Evolutionary conservation across 2,113 vertebrate genomes (phyloP).

Genomic region (Rhegmatorhina hoffmannsi): DNA sequence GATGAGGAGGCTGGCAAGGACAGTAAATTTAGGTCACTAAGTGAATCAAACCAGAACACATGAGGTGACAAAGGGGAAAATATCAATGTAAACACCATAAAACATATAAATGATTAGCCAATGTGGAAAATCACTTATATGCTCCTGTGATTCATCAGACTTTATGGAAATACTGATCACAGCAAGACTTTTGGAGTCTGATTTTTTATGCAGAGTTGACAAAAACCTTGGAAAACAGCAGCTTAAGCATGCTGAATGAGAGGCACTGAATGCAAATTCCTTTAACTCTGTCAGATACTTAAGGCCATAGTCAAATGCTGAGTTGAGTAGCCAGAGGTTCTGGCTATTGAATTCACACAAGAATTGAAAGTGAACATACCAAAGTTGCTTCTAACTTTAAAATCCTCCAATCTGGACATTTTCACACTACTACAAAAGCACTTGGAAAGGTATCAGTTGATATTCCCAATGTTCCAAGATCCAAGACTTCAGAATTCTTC

Average conservation of each 20-base stretch:
- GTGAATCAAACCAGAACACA: background rate
- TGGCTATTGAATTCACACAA: background rate
- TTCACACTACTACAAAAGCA: background rate
- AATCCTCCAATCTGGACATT: background rate
- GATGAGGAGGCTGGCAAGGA: background rate
- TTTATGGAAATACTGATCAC: background rate
- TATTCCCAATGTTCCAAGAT: background rate
- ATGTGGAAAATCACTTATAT: background rate
- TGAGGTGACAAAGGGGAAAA: background rate
- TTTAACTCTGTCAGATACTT: background rate
- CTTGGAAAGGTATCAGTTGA: background rate
- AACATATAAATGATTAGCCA: background rate
- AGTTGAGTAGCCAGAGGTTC: background rate
- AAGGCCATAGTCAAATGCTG: background rate
- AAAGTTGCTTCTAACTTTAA: background rate
- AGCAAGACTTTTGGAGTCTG: background rate
- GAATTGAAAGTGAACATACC: background rate
- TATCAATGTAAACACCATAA: background rate
- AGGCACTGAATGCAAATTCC: background rate
- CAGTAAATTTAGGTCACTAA: background rate
- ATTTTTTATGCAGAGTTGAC: background rate
- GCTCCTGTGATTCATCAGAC: background rate
- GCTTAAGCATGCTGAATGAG: background rate
- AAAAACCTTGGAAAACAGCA: background rate
- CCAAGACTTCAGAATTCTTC: background rate